Evolutionary conservation across 2,113 vertebrate genomes (phyloP), one percentile per base, ranked within the genome.

Genomic region (Chauna torquata): DNA sequence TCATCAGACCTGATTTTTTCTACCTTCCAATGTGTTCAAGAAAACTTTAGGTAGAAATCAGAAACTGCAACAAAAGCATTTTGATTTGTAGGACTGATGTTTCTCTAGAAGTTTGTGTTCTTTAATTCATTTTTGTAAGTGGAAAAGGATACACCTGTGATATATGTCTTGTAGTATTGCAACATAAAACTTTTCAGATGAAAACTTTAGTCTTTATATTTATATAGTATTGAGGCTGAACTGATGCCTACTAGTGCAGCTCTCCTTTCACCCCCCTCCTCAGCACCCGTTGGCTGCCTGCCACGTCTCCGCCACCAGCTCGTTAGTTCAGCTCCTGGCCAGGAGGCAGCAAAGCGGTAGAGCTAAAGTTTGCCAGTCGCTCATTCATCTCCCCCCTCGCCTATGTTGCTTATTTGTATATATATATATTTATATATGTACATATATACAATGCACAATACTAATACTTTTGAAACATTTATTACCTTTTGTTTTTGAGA

Each of bases 291-390:
- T 72, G 44, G 17, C 15, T 80, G 28, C 11, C 72, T 58, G 68
- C 8, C 47, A 65, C 4, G 69, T 6, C 8, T 72, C 38, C 13
- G 36, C 16, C 52, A 16, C 11, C 50, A 87, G 50, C 11, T 65
- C 0, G 0, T 55, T 47, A 55, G 11, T 85, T 55, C 8, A 42
- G 7, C 13, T 85, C 8, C n/a, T 68, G 12, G 3, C 16, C 59
- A 24, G 34, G 8, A 3, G 40, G 17, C 27, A 86, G 40, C 3
- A 54, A 82, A 85, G 4, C 3, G 16, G 58, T 12, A 88, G 16
- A 8, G 11, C 15, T 64, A 24, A 79, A 85, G 3, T 20, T 23
- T 54, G 58, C 10, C 10, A 52, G 82, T 27, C 25, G 65, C 24
- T 16, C 8, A 80, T 64, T 70, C 3, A 45, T 69, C 58, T 52